Conservation (phyloP, 2,888 invertebrate genomes). For the Drosophila kanekoi region DNA sequence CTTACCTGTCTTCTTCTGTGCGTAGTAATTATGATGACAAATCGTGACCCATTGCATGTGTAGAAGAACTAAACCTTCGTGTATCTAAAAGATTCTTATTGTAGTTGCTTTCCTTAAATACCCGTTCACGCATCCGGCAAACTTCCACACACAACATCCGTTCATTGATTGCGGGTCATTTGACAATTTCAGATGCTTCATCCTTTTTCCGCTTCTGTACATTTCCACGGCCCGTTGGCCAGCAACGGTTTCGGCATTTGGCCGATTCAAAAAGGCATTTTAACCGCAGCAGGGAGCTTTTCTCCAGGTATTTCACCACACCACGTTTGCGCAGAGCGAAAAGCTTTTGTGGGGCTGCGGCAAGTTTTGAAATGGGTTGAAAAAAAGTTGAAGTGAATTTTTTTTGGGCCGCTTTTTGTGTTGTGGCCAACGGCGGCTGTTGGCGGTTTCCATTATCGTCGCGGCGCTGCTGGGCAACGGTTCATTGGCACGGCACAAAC, state of each 20-base stretch:
- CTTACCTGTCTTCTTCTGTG: no score
- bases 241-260: slow-evolving; percentile 18
- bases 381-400: slow-evolving; percentile 9
- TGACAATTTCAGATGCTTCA: slow-evolving; percentile 24
- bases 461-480: slow-evolving; percentile 75
- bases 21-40: no score
- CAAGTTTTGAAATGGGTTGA: slow-evolving; percentile 40
- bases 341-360: slow-evolving; percentile 44
- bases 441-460: slow-evolving; percentile 76
- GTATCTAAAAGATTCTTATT: no score
- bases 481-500: slow-evolving; percentile 31
- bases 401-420: slow-evolving; percentile 42
- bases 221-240: slow-evolving; percentile 52
- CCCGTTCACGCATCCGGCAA: no score
- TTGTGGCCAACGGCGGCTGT: slow-evolving; percentile 36
- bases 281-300: slow-evolving; percentile 44
- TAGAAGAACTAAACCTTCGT: no score
- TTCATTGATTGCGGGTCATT: slow-evolving; percentile 54
- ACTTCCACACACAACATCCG: slow-evolving; percentile 37
- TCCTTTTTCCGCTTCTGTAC: background rate
- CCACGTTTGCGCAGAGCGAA: slow-evolving; percentile 56
- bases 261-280: slow-evolving; percentile 43
- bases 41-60: no score
- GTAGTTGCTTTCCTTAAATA: background rate
- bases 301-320: slow-evolving; percentile 48